Conservation (phyloP, 1,140 invertebrate species). For the Formica selysi region DNA sequence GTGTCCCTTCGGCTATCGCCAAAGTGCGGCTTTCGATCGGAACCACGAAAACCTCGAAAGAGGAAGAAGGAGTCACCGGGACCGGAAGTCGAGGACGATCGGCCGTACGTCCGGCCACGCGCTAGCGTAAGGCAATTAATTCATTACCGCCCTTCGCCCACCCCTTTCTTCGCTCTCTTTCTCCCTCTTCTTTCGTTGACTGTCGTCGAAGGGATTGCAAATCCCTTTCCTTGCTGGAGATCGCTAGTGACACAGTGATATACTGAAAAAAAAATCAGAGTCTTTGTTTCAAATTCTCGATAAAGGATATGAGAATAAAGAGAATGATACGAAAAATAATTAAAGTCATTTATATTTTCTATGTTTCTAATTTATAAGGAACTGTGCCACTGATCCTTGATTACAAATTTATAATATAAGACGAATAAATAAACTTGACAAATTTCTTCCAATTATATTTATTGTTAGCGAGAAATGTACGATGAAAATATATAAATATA, state of each 20-base stretch:
- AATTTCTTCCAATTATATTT: no score
- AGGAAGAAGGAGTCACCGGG: conserved; percentile 53
- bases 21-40: conserved; percentile 70
- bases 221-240: background rate
- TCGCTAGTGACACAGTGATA: background rate
- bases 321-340: background rate
- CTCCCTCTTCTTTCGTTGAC: background rate
- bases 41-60: conserved; percentile 68
- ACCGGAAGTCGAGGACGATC: conserved; percentile 75
- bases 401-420: no score
- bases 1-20: conserved; percentile 41
- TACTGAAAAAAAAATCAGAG: background rate
- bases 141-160: conserved; percentile 75
- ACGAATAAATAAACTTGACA: no score
- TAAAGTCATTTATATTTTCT: background rate
- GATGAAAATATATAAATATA: no score
- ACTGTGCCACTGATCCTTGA: no score
- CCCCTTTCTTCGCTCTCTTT: conserved; percentile 44
- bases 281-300: background rate
- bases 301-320: background rate
- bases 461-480: no score
- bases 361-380: no score
- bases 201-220: background rate
- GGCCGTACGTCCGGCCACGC: conserved; percentile 77
- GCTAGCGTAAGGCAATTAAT: conserved; percentile 78